Evolutionary conservation across 2,113 vertebrate species (phyloP), one percentile per base, ranked within the genome.

Genomic region (mouse (Mus musculus)): DNA sequence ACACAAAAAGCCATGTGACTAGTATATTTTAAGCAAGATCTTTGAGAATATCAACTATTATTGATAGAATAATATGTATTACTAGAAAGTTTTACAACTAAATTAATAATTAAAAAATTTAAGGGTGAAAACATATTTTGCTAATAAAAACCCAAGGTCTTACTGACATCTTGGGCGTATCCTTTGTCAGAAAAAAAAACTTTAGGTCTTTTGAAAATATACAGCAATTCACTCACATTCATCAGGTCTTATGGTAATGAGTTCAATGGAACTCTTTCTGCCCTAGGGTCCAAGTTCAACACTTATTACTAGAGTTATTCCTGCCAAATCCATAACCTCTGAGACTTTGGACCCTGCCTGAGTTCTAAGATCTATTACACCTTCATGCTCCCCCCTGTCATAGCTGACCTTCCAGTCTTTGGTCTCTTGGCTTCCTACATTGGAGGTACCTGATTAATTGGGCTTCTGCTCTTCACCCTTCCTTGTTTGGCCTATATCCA

Each of bases 301-400:
- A 22, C 82, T 95, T 95, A 89, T 89, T 92, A 85, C 86, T 42
- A 75, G 39, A 86, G 63, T 28, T 84, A 19, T 93, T 89, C 95
- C 91, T 96, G 95, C 92, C 95, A 95, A 94, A 96, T 84, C 75
- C 56, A 61, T 96, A 87, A 95, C 77, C 92, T 92, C 46, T 63
- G 77, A 92, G 76, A 87, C 95, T 75, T 67, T 91, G 77, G 63
- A 89, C 33, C 36, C 56, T 84, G 85, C 33, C 67, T 59, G 39
- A 52, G 12, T 76, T 92, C 82, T 84, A 92, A 93, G 82, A 95
- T 95, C 91, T 94, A 42, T 89, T 72, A 91, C 30, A 86, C 52
- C 17, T 93, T 92, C 65, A 52, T 76, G 54, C 6, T 85, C 30
- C 10, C 17, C 26, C 0, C 33, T 73, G 33, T 90, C 81, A 65